A percentile compares a stretch with the other conserved stretches of the same genome.
These are phyloP conservation scores for Pagrus major DNA, from an alignment of 2,113 vertebrate species.

Conservation along the genomic window DNA sequence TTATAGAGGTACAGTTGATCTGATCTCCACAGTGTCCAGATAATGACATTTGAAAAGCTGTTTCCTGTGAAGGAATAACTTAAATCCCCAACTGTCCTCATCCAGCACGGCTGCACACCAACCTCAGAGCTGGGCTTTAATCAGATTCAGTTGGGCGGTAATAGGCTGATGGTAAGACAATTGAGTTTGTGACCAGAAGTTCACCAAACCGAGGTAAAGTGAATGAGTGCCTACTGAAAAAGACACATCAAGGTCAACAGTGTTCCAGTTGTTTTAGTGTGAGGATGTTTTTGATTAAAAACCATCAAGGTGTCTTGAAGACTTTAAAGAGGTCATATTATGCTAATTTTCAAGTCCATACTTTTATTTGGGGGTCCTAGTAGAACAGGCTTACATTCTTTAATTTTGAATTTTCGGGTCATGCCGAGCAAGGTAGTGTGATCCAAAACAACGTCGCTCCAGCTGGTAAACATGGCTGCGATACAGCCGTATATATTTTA, in stretches of 20 bases:
- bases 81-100: not conserved
- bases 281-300: not conserved
- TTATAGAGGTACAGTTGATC: too few relatives aligned
- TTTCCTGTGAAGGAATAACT: not conserved
- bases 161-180: slow-evolving; percentile 13
- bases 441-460: too few relatives aligned
- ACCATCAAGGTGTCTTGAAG: not conserved
- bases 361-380: too few relatives aligned
- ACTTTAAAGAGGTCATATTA: too few relatives aligned
- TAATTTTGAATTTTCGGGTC: too few relatives aligned
- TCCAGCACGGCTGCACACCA: not conserved
- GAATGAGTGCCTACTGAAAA: not conserved
- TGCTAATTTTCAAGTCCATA: too few relatives aligned
- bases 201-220: not conserved
- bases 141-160: not conserved
- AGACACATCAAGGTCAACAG: not conserved
- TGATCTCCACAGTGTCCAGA: not conserved
- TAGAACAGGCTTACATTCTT: too few relatives aligned
- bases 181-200: slow-evolving; percentile 17
- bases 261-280: not conserved
- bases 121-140: slow-evolving; percentile 2
- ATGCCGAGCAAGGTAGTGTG: too few relatives aligned
- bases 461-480: too few relatives aligned
- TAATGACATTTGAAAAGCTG: slow-evolving; percentile 2
- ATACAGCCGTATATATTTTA: too few relatives aligned